Evolutionary conservation across 2,797 vertebrate genomes (phyloP).

Genomic region (Anabas testudineus): DNA sequence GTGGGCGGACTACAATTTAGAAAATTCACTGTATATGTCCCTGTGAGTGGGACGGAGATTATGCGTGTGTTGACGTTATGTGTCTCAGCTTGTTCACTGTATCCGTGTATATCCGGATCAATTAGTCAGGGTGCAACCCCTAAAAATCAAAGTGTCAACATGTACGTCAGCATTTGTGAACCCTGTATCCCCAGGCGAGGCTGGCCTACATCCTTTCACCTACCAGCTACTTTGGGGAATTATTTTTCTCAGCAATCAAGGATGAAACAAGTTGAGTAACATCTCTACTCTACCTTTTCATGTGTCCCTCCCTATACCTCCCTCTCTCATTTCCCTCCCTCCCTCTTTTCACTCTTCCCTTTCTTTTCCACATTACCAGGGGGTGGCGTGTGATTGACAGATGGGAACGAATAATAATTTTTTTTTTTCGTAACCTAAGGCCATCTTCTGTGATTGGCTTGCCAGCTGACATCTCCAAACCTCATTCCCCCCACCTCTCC

Average conservation of each 20-base stretch:
- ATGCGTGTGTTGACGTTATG: constrained; percentile 45
- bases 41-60: constrained; percentile 25
- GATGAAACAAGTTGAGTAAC: constrained; percentile 78
- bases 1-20: constrained; percentile 78
- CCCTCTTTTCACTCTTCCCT: constrained; percentile 74
- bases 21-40: constrained; percentile 79
- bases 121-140: constrained; percentile 74
- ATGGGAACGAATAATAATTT: constrained; percentile 90
- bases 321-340: constrained; percentile 63
- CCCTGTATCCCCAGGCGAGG: constrained; percentile 7
- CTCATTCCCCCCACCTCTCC: constrained; percentile 51
- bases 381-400: constrained; percentile 90
- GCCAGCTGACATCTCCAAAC: constrained; percentile 89
- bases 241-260: constrained; percentile 52
- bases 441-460: constrained; percentile 90
- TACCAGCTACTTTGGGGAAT: constrained; percentile 41
- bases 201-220: constrained; percentile 45
- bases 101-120: constrained; percentile 68
- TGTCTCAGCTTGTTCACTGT: constrained; percentile 16
- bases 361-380: constrained; percentile 88
- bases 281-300: constrained; percentile 77
- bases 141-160: constrained; percentile 55
- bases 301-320: constrained; percentile 67
- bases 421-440: constrained; percentile 89
- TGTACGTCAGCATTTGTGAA: constrained; percentile 9